Evolutionary conservation across 2,113 vertebrate genomes (phyloP).

Genomic region (Otocyon megalotis): DNA sequence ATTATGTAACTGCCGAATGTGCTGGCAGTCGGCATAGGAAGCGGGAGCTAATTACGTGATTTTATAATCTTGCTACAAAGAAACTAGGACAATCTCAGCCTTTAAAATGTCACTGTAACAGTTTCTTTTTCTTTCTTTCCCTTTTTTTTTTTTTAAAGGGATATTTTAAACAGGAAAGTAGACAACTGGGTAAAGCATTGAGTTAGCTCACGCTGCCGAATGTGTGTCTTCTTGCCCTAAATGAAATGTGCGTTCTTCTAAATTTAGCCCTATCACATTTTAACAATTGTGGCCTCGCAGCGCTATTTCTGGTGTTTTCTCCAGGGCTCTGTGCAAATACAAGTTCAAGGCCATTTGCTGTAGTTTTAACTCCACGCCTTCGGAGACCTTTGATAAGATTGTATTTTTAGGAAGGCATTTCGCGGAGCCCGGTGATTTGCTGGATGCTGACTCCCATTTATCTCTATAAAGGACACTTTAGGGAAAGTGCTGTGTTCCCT

Average conservation of each 20-base stretch:
- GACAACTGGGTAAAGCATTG: constrained; percentile 76
- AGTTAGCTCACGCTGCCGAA: constrained; percentile 74
- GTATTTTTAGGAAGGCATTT: constrained; percentile 87
- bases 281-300: constrained; percentile 86
- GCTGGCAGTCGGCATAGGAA: constrained; percentile 84
- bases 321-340: constrained; percentile 81
- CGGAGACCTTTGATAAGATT: constrained; percentile 84
- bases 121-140: constrained; percentile 63
- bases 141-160: constrained; percentile 36
- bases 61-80: constrained; percentile 90
- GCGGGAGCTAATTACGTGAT: constrained; percentile 85
- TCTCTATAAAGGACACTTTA: constrained; percentile 56
- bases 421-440: constrained; percentile 64
- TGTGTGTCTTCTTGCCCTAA: constrained; percentile 81
- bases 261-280: constrained; percentile 87
- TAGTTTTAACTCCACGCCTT: constrained; percentile 86
- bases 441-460: constrained; percentile 69
- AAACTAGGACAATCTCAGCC: constrained; percentile 86
- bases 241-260: constrained; percentile 84
- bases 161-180: constrained; percentile 79
- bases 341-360: constrained; percentile 86
- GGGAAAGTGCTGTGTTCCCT: constrained; percentile 62
- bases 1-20: constrained; percentile 90
- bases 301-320: constrained; percentile 89
- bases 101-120: constrained; percentile 75